A percentile compares a stretch with the other conserved stretches of the same genome.
Evolutionary conservation across 2,888 invertebrate genomes (phyloP).

Genomic region (Drosophila subsilvestris): DNA sequence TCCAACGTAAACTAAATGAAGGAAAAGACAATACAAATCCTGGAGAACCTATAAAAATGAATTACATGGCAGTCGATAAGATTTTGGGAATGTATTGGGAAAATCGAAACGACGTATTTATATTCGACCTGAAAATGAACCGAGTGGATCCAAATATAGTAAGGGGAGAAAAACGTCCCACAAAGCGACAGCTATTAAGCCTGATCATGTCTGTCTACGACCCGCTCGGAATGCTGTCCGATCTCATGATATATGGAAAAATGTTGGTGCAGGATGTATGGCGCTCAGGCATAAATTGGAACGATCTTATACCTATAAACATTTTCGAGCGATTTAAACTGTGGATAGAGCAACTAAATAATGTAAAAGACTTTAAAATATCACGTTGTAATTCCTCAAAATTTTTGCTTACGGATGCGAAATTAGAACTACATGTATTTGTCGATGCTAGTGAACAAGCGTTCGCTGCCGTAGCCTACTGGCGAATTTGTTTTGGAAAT

Average conservation of each 20-base stretch:
- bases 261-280: not conserved
- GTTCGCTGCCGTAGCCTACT: slow-evolving; percentile 14
- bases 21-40: not conserved
- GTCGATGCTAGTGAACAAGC: slow-evolving; percentile 14
- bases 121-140: no score
- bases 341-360: not conserved
- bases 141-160: slow-evolving; percentile 2
- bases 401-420: not conserved
- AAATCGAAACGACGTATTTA: slow-evolving; percentile 5
- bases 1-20: not conserved
- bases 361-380: not conserved
- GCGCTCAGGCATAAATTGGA: not conserved
- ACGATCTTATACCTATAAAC: no score
- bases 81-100: slow-evolving; percentile 16
- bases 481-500: not conserved
- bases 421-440: slow-evolving; percentile 8
- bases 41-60: not conserved
- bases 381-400: not conserved
- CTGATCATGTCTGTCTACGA: no score
- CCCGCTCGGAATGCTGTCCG: no score
- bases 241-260: not conserved
- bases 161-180: no score
- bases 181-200: no score
- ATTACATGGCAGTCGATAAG: not conserved
- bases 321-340: no score